Evolutionary conservation across 1,140 invertebrate species (phyloP), one percentile per base, ranked within the genome.

Genomic region (Hycleus phaleratus): DNA sequence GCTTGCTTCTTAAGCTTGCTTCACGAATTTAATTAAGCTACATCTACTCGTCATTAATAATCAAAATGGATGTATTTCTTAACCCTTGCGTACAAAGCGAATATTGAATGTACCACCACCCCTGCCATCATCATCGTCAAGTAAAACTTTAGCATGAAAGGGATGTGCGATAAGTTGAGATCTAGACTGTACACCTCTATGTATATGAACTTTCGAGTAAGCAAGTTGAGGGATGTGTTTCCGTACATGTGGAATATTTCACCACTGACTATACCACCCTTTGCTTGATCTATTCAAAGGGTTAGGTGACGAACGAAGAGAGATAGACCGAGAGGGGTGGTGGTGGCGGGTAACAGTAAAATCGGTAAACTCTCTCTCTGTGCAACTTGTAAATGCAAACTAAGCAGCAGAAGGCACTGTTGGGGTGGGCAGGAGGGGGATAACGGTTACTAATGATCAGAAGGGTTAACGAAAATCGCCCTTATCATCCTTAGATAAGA

Each of bases 321-420:
- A 9, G 44, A 10, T 43, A 40, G 51, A 26, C 25, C 6, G 40
- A 26, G 40, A 54, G 42, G n/a, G 40, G 39, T 39, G 6, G 42
- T 8, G 11, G 38, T 39, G 38, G 38, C 2, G 32, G 32, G 32
- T 32, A 32, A 45, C 9, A 24, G 18, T 11, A 24, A 45, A 45
- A 45, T 45, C 18, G 43, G 18, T 11, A 45, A 45, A 45, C 24
- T 46, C 4, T 18, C 32, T 32, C 53, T 42, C 56, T 61, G 61
- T 63, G 66, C 58, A 70, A 72, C 66, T 72, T 72, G 70, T 71
- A 71, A 72, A 71, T 71, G 70, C 70, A 72, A 72, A 72, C 70
- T 72, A 72, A 72, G 69, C 69, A 72, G 65, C 71, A 69, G 68
- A 65, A 18, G 18, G 18, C 18, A 18, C 18, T 18, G 18, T 18